Percentiles rank a stretch among this genome's conserved stretches.
These are phyloP conservation scores for Merops nubicus DNA, from an alignment of 2,113 vertebrate species.

Conservation along the genomic window DNA sequence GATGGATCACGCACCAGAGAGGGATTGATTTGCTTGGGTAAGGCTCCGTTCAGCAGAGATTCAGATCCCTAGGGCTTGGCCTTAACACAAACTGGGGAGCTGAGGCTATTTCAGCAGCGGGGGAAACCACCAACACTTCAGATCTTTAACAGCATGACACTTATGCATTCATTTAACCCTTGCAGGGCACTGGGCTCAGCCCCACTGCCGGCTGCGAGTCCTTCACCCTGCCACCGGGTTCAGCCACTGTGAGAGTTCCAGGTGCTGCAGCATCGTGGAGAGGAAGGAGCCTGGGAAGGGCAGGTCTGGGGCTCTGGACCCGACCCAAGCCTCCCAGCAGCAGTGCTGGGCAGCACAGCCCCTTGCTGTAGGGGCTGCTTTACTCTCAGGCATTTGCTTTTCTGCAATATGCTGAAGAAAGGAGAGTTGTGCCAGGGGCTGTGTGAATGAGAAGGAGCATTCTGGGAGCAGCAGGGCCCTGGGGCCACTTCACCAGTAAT, in stretches of 20 bases:
- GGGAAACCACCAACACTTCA: neutral
- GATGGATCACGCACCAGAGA: rapidly evolving
- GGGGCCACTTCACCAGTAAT: neutral
- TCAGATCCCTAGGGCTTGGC: neutral
- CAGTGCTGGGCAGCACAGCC: neutral
- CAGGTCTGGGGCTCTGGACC: neutral
- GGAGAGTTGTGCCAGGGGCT: rapidly evolving
- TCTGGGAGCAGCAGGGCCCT: neutral
- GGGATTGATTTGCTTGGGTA: conserved; percentile 18
- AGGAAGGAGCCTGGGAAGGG: neutral
- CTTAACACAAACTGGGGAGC: neutral
- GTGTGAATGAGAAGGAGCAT: neutral
- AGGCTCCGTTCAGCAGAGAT: conserved; percentile 5
- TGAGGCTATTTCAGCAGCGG: neutral
- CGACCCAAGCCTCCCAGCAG: neutral
- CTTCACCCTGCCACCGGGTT: neutral
- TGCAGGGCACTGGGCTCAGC: neutral
- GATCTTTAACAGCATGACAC: neutral
- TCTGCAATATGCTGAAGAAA: neutral
- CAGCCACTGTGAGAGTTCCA: rapidly evolving
- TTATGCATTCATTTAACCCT: neutral
- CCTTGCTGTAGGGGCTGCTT: rapidly evolving
- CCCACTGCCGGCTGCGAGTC: neutral
- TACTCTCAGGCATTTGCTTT: neutral
- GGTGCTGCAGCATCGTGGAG: neutral